These are phyloP conservation scores for Troilus luridus DNA, from an alignment of 2,888 invertebrate genomes.

Conservation along the genomic window DNA sequence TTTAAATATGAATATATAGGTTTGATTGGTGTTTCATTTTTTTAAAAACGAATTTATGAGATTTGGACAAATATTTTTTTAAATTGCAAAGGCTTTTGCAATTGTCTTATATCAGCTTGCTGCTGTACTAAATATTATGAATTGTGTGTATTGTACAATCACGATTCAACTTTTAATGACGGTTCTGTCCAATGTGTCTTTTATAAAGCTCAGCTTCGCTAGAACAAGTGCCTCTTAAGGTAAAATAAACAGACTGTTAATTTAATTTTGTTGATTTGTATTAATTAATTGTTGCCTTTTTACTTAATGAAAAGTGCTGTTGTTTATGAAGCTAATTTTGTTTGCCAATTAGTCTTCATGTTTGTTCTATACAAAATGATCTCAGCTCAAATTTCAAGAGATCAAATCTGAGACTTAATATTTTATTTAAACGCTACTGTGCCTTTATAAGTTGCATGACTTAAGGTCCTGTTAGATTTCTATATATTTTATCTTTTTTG, in stretches of 20 bases:
- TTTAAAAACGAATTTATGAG: neutral
- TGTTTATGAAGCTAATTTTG: neutral
- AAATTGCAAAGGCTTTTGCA: neutral
- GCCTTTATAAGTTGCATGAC: neutral
- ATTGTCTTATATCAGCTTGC: neutral
- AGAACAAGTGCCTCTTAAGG: neutral
- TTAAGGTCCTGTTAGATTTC: neutral
- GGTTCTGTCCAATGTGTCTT: neutral
- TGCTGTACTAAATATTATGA: no score
- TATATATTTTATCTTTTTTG: neutral
- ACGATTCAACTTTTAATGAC: neutral
- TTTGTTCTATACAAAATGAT: neutral
- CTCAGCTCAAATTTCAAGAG: slow-evolving; percentile 13
- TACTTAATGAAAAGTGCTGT: neutral
- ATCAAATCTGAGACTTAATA: slow-evolving; percentile 1
- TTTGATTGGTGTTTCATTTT: neutral
- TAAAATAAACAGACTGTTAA: neutral
- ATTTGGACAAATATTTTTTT: neutral
- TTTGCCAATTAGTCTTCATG: neutral
- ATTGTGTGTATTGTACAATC: neutral
- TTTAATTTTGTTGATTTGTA: neutral
- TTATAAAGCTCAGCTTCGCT: neutral
- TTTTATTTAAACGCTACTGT: neutral
- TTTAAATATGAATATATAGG: neutral
- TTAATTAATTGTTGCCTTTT: neutral